phyloP scores from a whole-genome alignment of 2,113 vertebrate genomes.

The Rhinolophus ferrumequinum region DNA sequence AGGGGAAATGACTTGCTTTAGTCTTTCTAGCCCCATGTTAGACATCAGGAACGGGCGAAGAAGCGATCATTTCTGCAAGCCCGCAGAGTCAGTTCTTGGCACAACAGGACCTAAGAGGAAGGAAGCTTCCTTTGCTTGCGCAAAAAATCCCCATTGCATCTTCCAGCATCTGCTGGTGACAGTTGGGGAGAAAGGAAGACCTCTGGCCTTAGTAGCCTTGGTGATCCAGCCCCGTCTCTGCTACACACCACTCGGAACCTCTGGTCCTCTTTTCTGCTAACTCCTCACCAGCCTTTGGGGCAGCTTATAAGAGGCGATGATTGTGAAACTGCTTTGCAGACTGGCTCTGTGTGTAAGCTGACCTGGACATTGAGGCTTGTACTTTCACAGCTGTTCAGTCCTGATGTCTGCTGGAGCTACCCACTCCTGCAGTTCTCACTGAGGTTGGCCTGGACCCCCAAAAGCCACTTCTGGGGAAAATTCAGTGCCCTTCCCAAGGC shows the following conservation, averaged over 20 bases:
- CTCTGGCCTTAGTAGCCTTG: background rate
- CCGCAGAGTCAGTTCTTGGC: background rate
- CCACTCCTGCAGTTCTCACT: background rate
- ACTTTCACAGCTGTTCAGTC: background rate
- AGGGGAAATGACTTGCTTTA: background rate
- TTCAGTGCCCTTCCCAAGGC: background rate
- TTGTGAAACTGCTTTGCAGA: background rate
- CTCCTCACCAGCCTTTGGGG: background rate
- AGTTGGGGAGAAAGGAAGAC: background rate
- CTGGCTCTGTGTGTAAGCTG: background rate
- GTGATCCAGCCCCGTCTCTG: background rate
- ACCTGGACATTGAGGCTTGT: background rate
- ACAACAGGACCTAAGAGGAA: background rate
- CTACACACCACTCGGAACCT: background rate
- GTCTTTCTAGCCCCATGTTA: background rate
- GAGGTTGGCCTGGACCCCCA: background rate
- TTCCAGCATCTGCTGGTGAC: background rate
- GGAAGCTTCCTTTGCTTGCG: background rate
- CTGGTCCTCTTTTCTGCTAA: background rate
- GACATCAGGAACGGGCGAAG: background rate
- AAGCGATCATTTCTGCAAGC: background rate
- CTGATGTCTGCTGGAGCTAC: background rate
- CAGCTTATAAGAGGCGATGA: background rate
- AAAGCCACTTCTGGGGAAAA: background rate
- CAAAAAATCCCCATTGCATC: background rate